phyloP scores from a whole-genome alignment of 2,888 invertebrate species.

The Caenorhabditis sinica region DNA sequence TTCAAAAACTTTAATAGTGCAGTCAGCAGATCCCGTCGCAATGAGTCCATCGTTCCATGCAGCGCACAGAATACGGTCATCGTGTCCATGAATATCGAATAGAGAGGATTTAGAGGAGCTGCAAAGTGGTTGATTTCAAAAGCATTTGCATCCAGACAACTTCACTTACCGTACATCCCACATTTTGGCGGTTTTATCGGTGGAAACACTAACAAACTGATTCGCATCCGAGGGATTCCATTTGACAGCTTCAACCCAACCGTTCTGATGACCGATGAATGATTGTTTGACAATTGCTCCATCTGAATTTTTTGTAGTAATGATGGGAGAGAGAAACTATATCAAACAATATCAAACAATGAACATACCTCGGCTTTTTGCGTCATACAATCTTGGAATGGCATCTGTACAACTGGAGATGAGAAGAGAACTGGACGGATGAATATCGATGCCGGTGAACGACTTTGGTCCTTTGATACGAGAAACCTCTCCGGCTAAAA shows the following conservation, averaged over 20 bases:
- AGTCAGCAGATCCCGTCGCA: slow-evolving; percentile 95
- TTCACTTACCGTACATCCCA: slow-evolving; percentile 89
- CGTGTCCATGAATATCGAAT: slow-evolving; percentile 94
- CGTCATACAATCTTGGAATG: slow-evolving; percentile 94
- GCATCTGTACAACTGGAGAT: slow-evolving; percentile 94
- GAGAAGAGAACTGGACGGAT: slow-evolving; percentile 88
- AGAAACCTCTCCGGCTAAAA: slow-evolving; percentile 73
- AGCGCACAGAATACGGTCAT: slow-evolving; percentile 93
- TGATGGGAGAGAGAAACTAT: too few species aligned
- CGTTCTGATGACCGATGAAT: slow-evolving; percentile 92
- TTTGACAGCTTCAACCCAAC: slow-evolving; percentile 93
- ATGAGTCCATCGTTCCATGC: slow-evolving; percentile 93
- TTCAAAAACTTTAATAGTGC: slow-evolving; percentile 89
- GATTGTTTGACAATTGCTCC: slow-evolving; percentile 91
- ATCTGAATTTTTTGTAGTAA: too few species aligned
- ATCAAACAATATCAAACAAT: not conserved
- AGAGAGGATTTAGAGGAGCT: slow-evolving; percentile 92
- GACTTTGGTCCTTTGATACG: slow-evolving; percentile 85
- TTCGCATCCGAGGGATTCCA: slow-evolving; percentile 92
- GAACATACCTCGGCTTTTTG: slow-evolving; percentile 87
- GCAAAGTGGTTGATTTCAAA: slow-evolving; percentile 32
- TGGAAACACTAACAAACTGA: slow-evolving; percentile 94
- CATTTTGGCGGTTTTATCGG: slow-evolving; percentile 93
- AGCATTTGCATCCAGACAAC: not conserved
- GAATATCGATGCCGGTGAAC: slow-evolving; percentile 92